phyloP scores from a whole-genome alignment of 2,113 vertebrate genomes.

The Neodon shergylaensis region DNA sequence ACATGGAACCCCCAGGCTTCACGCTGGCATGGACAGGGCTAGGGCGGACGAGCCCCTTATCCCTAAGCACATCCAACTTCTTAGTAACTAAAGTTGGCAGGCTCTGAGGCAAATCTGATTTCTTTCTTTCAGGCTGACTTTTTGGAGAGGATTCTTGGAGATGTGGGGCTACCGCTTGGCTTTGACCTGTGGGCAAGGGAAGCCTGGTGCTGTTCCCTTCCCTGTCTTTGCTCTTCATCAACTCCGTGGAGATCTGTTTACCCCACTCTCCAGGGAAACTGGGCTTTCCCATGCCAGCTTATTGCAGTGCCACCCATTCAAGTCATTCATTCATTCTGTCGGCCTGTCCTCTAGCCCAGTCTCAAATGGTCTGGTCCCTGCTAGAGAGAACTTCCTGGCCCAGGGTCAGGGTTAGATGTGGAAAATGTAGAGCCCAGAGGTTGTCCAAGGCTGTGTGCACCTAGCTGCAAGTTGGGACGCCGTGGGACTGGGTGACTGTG shows the following conservation, averaged over 20 bases:
- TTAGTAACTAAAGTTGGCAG: neutral
- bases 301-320: neutral
- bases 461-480: accelerated
- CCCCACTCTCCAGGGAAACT: neutral
- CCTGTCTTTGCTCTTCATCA: neutral
- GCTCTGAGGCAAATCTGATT: neutral
- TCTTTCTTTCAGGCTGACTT: neutral
- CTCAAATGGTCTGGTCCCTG: neutral
- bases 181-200: neutral
- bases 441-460: neutral
- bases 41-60: neutral
- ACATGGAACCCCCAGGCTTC: neutral
- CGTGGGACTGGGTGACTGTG: neutral
- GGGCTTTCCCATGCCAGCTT: neutral
- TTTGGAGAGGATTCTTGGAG: neutral
- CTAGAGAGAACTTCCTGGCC: neutral
- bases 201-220: too few relatives aligned
- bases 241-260: neutral
- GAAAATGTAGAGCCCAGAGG: neutral
- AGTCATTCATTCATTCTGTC: neutral
- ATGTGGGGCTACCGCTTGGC: too few relatives aligned
- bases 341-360: too few relatives aligned
- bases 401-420: neutral
- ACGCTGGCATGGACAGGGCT: too few relatives aligned
- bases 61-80: neutral